Evolutionary conservation across 2,797 vertebrate genomes (phyloP), one percentile per base, ranked within the genome.

Genomic region (Spinibarbus caldwelli): DNA sequence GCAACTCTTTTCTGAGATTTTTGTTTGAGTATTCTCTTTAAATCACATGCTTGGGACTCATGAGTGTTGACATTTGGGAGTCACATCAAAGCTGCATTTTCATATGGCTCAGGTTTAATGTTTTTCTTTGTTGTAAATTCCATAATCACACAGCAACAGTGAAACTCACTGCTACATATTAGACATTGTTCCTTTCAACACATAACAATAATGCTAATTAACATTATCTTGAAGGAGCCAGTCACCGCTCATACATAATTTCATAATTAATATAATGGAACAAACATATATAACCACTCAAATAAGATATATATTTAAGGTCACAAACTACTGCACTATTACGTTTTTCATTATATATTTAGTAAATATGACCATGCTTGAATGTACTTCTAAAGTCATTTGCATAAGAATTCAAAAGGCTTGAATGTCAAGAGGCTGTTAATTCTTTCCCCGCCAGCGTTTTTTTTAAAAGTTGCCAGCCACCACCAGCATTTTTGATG

Each of bases 41-140:
- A 47, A 52, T 67, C 72, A 66, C 57, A n/a, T 82, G 52, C 5
- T 21, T 67, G 47, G 43, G 9, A 43, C 81, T 77, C 43, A 31
- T 77, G 62, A 54, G 45, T 75, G 77, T 68, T 78, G 47, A 77
- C 73, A 67, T 70, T 49, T 73, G 73, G 83, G 79, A 82, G 31
- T 26, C 12, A 12, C 75, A 57, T 85, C 84, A 88, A 59, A 83
- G 36, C 45, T 54, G n/a, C 54, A 38, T 49, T 62, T 85, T 64
- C 26, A 72, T 76, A 64, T 31, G 62, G 12, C 19, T 59, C 21
- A 4, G 29, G 11, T 81, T 71, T 57, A 41, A 82, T 54, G 2
- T 23, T 41, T 62, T 43, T 52, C 36, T 82, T 78, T 59, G 21
- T 26, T 75, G 70, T 84, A 31, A 75, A 52, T 86, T 75, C 23